Conservation (phyloP, 2,113 vertebrate genomes). For the Puma concolor region DNA sequence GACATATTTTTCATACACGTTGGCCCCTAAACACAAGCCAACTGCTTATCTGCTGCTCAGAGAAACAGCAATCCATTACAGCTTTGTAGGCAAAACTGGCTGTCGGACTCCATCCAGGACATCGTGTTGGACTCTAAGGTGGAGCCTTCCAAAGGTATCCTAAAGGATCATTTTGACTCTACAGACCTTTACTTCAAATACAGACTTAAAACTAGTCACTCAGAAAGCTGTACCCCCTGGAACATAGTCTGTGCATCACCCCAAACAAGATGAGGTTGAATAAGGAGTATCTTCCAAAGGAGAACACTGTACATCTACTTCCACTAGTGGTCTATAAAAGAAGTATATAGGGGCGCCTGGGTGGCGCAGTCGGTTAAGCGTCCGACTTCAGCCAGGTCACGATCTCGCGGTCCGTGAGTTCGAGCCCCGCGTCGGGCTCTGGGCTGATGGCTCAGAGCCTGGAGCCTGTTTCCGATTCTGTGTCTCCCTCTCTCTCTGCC, state of each 20-base stretch:
- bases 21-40: not conserved
- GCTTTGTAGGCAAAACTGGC: not conserved
- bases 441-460: no score
- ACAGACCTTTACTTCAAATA: not conserved
- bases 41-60: slow-evolving; percentile 7
- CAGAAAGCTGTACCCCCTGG: not conserved
- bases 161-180: not conserved
- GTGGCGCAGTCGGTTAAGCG: no score
- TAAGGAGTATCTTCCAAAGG: not conserved
- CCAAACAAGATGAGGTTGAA: not conserved
- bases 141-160: not conserved
- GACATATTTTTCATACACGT: not conserved
- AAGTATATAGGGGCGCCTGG: no score
- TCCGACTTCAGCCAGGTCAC: no score
- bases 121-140: not conserved
- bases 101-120: not conserved
- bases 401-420: no score
- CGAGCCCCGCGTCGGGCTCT: no score
- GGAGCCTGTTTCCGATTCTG: no score
- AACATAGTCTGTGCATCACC: not conserved
- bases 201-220: not conserved
- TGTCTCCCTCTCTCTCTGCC: no score
- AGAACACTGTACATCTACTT: not conserved
- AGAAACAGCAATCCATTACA: not conserved
- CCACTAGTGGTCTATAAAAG: not conserved